phyloP scores from a whole-genome alignment of 92 coral and sea anemone species.

The Pocillopora grandis region DNA sequence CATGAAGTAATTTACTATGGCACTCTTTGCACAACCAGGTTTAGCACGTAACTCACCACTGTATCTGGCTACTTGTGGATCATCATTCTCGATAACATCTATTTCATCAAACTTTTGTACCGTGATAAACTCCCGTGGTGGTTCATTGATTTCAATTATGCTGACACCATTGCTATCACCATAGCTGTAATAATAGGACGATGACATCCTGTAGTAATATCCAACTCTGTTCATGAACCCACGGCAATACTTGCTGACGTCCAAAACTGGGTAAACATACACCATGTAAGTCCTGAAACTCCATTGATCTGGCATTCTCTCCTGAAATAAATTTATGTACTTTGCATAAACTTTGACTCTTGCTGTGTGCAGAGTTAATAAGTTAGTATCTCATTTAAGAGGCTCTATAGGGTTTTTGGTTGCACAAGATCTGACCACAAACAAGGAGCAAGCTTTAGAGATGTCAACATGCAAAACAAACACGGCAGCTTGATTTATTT shows the following conservation, averaged over 20 bases:
- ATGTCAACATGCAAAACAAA: too few relatives aligned
- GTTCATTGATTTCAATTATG: conserved; percentile 74
- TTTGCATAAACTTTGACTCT: too few relatives aligned
- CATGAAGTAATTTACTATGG: too few relatives aligned
- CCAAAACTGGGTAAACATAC: conserved; percentile 72
- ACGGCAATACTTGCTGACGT: conserved; percentile 81
- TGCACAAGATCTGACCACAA: too few relatives aligned
- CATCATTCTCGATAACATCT: conserved; percentile 27
- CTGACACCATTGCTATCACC: conserved; percentile 59
- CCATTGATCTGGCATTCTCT: conserved; percentile 24
- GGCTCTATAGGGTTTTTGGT: too few relatives aligned
- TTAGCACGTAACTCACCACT: not conserved
- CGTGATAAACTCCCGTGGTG: conserved; percentile 50
- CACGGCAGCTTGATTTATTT: too few relatives aligned
- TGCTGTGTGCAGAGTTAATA: too few relatives aligned
- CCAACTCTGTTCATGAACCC: conserved; percentile 75
- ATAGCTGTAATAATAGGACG: conserved; percentile 74
- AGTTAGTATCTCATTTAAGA: too few relatives aligned
- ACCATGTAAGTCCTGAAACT: conserved; percentile 37
- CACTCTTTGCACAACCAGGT: too few relatives aligned
- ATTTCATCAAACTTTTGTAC: conserved; percentile 28
- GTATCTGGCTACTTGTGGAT: conserved; percentile 16
- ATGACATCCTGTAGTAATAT: conserved; percentile 78
- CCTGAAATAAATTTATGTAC: not conserved
- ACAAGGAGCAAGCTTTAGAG: too few relatives aligned